A percentile compares a stretch with the other conserved stretches of the same genome.
Conservation (phyloP, 2,797 vertebrate genomes). For the Rhyacichthys aspro region DNA sequence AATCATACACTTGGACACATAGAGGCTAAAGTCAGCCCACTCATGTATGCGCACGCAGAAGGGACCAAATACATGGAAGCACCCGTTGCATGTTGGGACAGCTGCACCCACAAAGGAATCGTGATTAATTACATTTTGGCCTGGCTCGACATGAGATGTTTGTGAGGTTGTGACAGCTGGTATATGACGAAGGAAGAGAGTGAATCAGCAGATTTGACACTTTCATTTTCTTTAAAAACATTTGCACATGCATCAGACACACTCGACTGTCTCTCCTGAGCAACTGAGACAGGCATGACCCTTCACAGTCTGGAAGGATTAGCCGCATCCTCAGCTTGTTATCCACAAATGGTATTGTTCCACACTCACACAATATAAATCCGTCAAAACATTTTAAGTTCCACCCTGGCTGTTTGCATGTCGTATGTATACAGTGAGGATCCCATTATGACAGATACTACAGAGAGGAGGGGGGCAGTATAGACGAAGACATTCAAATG, state of each 20-base stretch:
- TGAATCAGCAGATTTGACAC: constrained; percentile 50
- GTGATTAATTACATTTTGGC: constrained; percentile 11
- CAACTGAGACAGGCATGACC: constrained; percentile 45
- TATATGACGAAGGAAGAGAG: constrained; percentile 15
- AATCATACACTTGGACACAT: constrained; percentile 49
- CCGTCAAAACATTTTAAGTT: constrained; percentile 28
- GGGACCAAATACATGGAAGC: constrained; percentile 10
- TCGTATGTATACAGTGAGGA: constrained; percentile 1
- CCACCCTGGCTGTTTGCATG: not conserved
- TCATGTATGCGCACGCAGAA: constrained; percentile 23
- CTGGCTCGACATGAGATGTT: constrained; percentile 9
- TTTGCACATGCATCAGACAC: constrained; percentile 9
- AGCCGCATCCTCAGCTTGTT: constrained; percentile 22
- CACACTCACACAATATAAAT: constrained; percentile 15
- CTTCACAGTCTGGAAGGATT: constrained; percentile 52
- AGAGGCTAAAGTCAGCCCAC: constrained; percentile 46
- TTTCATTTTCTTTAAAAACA: constrained; percentile 28
- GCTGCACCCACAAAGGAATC: constrained; percentile 7
- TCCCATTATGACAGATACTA: not conserved
- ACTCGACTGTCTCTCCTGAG: constrained; percentile 31
- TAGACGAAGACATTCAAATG: constrained; percentile 15
- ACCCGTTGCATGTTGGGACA: constrained; percentile 8
- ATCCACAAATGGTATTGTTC: constrained; percentile 5
- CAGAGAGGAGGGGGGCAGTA: not conserved
- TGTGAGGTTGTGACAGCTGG: constrained; percentile 38